phyloP scores from a whole-genome alignment of 2,113 vertebrate species.

The Mionectes macconnelli region DNA sequence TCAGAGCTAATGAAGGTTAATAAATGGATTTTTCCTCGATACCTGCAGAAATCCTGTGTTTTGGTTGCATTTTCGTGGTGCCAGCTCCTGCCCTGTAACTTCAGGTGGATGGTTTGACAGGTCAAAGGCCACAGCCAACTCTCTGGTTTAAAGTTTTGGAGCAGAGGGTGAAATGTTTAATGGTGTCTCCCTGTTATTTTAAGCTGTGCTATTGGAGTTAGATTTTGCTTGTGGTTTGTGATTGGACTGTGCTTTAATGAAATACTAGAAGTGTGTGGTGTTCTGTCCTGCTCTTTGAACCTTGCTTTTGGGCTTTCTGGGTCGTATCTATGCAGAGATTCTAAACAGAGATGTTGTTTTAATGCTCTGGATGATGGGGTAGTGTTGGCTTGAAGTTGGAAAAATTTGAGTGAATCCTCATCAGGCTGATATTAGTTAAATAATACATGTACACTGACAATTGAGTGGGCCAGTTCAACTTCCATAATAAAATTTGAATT shows the following conservation, averaged over 20 bases:
- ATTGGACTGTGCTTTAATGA: background rate
- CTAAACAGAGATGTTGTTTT: background rate
- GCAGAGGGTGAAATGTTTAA: background rate
- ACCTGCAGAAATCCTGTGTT: background rate
- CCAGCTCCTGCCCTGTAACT: background rate
- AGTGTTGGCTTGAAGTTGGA: background rate
- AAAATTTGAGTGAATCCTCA: background rate
- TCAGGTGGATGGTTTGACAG: background rate
- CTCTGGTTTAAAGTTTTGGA: background rate
- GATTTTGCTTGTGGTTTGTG: background rate
- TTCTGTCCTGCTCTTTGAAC: background rate
- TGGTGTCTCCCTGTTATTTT: background rate
- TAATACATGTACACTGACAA: background rate
- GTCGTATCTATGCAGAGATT: background rate
- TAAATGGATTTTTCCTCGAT: background rate
- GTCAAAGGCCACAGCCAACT: background rate
- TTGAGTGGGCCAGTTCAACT: background rate
- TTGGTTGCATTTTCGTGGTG: background rate
- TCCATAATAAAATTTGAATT: background rate
- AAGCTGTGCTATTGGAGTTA: background rate
- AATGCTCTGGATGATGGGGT: rapidly evolving
- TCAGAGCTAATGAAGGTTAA: background rate
- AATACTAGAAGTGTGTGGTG: background rate
- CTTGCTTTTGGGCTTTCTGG: background rate
- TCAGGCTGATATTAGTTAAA: background rate